Percentiles rank a stretch among this genome's conserved stretches.
Evolutionary conservation across 2,888 invertebrate genomes (phyloP).

Genomic region (Tridacna crocea): DNA sequence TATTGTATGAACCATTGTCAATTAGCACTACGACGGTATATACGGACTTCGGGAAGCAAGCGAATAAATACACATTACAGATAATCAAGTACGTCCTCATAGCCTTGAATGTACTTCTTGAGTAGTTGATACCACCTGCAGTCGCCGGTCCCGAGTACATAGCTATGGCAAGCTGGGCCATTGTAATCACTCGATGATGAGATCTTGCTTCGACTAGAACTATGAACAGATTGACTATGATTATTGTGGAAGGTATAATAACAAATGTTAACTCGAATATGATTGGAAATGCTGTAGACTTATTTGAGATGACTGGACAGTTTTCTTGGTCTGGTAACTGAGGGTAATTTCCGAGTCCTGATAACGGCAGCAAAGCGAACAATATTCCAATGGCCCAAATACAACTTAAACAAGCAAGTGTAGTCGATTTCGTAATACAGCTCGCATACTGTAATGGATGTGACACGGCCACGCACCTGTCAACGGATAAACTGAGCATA

Average conservation of each 20-base stretch:
- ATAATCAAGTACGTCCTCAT: conserved; percentile 70
- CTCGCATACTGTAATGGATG: conserved; percentile 69
- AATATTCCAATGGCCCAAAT: conserved; percentile 66
- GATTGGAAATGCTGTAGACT: conserved; percentile 40
- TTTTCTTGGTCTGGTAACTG: conserved; percentile 49
- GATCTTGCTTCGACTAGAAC: conserved; percentile 65
- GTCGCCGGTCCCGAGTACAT: conserved; percentile 58
- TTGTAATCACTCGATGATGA: conserved; percentile 70
- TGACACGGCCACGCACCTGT: conserved; percentile 71
- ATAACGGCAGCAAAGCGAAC: conserved; percentile 62
- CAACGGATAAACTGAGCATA: conserved; percentile 69
- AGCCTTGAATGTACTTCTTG: conserved; percentile 65
- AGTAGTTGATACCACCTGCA: conserved; percentile 55
- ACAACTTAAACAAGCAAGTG: conserved; percentile 38
- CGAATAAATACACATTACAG: conserved; percentile 53
- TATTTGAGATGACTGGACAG: conserved; percentile 49
- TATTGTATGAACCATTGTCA: not conserved
- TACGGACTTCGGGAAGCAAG: conserved; percentile 64
- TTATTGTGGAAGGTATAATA: conserved; percentile 61
- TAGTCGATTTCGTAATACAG: conserved; percentile 60
- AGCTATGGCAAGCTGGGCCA: conserved; percentile 67
- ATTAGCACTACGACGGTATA: conserved; percentile 53
- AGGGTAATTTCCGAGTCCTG: conserved; percentile 60
- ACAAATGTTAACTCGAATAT: conserved; percentile 60
- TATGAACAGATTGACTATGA: conserved; percentile 58